Conservation (phyloP, 2,113 vertebrate species). For the Lasiurus borealis region DNA sequence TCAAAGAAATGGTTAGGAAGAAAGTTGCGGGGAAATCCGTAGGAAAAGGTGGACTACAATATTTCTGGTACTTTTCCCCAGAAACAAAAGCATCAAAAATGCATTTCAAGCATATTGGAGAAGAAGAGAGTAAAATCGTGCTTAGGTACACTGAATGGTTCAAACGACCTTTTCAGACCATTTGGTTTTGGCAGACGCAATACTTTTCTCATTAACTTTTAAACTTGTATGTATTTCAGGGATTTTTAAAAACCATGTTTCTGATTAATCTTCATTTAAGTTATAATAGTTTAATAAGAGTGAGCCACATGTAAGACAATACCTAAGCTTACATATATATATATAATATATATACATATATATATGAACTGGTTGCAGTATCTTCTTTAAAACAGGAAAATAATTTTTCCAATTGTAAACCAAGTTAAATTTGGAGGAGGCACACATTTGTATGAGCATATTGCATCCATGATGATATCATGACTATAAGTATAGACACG, state of each 20-base stretch:
- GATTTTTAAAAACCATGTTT: not conserved
- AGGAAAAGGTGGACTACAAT: constrained; percentile 31
- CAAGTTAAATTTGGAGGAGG: constrained; percentile 51
- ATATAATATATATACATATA: not conserved
- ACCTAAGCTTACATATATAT: not conserved
- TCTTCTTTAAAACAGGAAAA: constrained; percentile 62
- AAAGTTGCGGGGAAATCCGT: not conserved
- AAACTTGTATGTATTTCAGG: not conserved
- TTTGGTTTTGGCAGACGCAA: constrained; percentile 45
- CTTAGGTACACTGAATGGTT: constrained; percentile 38
- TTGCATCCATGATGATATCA: constrained; percentile 19
- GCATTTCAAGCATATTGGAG: constrained; percentile 20
- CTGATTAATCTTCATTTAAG: constrained; percentile 58
- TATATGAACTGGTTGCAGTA: not conserved
- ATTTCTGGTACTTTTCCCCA: constrained; percentile 51
- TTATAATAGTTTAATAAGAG: constrained; percentile 40
- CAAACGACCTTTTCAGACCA: not conserved
- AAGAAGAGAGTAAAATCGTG: constrained; percentile 45
- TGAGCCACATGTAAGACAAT: not conserved
- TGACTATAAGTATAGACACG: constrained; percentile 49
- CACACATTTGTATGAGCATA: constrained; percentile 31
- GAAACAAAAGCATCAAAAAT: constrained; percentile 44
- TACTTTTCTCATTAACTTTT: constrained; percentile 51
- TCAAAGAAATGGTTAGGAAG: constrained; percentile 18
- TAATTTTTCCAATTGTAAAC: constrained; percentile 47